A percentile compares a stretch with the other conserved stretches of the same genome.
phyloP scores from a whole-genome alignment of 1,140 invertebrate genomes.

The Pseudomyrmex sp. region DNA sequence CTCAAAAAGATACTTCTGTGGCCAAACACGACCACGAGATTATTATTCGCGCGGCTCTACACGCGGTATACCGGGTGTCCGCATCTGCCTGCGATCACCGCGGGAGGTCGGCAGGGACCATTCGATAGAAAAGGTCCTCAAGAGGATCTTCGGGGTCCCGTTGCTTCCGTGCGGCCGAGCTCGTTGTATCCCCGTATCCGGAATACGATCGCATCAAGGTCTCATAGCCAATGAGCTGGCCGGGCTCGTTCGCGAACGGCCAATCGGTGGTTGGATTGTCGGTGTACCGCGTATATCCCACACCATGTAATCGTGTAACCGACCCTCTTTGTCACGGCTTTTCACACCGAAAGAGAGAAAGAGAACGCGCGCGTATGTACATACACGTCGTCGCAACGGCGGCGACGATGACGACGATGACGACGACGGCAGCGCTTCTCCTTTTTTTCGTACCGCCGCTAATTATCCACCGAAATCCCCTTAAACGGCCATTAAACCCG shows the following conservation, averaged over 20 bases:
- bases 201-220: conserved; percentile 28
- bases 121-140: conserved; percentile 65
- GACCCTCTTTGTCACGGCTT: conserved; percentile 76
- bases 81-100: conserved; percentile 80
- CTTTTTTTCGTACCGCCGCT: conserved; percentile 63
- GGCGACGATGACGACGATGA: neutral
- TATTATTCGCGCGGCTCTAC: conserved; percentile 65
- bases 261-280: conserved; percentile 54
- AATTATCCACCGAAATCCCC: conserved; percentile 79
- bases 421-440: conserved; percentile 21
- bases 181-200: conserved; percentile 53
- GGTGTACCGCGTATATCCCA: conserved; percentile 45
- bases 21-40: conserved; percentile 81
- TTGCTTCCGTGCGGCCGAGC: conserved; percentile 70
- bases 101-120: conserved; percentile 78
- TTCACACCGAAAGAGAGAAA: conserved; percentile 65
- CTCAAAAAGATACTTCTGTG: conserved; percentile 83
- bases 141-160: conserved; percentile 70
- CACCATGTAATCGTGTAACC: conserved; percentile 79
- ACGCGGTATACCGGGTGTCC: conserved; percentile 75
- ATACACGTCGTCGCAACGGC: conserved; percentile 16
- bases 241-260: conserved; percentile 21
- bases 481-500: conserved; percentile 79
- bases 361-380: neutral
- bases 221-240: conserved; percentile 59